Conservation (phyloP, 2,113 vertebrate species). For the Perca fluviatilis region DNA sequence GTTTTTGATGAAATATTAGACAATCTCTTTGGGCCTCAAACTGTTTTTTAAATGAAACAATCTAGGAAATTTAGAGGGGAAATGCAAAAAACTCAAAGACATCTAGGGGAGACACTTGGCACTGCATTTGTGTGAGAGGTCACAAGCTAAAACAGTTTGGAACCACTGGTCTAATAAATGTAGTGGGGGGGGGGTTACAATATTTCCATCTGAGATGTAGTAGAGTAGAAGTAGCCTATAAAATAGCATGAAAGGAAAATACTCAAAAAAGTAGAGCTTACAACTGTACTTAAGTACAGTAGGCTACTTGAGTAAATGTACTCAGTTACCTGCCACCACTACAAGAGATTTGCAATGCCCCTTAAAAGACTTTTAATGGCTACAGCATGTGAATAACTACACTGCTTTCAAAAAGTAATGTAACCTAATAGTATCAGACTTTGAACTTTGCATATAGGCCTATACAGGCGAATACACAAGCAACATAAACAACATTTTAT, state of each 20-base stretch:
- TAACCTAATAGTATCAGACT: not conserved
- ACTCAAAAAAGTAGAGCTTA: not conserved
- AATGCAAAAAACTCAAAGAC: not conserved
- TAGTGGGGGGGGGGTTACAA: not conserved
- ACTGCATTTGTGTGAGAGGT: not conserved
- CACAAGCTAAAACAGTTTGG: not conserved
- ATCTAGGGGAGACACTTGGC: not conserved
- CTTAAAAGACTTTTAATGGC: not conserved
- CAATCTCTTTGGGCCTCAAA: not conserved
- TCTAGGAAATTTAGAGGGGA: not conserved
- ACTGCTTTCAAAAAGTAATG: not conserved
- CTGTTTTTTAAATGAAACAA: not conserved
- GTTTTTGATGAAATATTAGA: not conserved
- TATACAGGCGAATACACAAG: not conserved
- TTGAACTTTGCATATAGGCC: not conserved
- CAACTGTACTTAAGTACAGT: not conserved
- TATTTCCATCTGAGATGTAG: not conserved
- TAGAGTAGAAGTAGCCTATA: not conserved
- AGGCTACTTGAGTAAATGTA: not conserved
- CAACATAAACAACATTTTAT: not conserved
- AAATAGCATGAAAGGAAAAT: not conserved
- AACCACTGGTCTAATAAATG: not conserved
- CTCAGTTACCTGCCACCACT: not conserved
- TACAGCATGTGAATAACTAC: too few species aligned
- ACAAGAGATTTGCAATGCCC: not conserved